phyloP scores from a whole-genome alignment of 2,113 vertebrate species.

The Atherinomorus stipes region DNA sequence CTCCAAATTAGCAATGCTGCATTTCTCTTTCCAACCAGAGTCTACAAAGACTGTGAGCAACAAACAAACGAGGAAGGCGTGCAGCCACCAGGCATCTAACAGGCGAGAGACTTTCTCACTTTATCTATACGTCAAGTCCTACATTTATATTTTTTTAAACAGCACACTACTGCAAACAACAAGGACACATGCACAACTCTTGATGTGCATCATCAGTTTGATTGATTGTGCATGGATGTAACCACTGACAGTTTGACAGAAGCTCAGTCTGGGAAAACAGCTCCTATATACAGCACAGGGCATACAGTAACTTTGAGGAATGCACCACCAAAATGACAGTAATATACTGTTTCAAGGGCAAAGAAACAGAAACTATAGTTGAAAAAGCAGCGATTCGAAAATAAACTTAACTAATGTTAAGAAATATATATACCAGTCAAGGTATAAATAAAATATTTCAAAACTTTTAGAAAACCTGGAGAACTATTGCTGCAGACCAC shows the following conservation, averaged over 20 bases:
- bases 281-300: too few species aligned
- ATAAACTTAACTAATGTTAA: too few species aligned
- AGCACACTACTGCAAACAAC: slow-evolving; percentile 1
- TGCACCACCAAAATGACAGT: background rate
- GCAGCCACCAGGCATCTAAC: slow-evolving; percentile 14
- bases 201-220: background rate
- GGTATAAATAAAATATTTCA: too few species aligned
- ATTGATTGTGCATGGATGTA: background rate
- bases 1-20: slow-evolving; percentile 34
- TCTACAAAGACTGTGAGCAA: slow-evolving; percentile 35
- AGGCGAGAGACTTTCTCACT: slow-evolving; percentile 4
- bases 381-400: too few species aligned
- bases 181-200: slow-evolving; percentile 8
- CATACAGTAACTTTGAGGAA: too few species aligned
- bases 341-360: too few species aligned
- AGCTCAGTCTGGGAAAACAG: too few species aligned
- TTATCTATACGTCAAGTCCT: slow-evolving; percentile 27
- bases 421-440: too few species aligned
- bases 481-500: too few species aligned
- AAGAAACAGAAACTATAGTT: too few species aligned
- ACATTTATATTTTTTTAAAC: slow-evolving; percentile 21
- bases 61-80: background rate
- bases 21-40: background rate
- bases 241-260: too few species aligned
- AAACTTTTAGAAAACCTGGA: too few species aligned